Base-by-base conservation (phyloP, 2,888 invertebrate genomes). In the Sinotaia quadrata region DNA sequence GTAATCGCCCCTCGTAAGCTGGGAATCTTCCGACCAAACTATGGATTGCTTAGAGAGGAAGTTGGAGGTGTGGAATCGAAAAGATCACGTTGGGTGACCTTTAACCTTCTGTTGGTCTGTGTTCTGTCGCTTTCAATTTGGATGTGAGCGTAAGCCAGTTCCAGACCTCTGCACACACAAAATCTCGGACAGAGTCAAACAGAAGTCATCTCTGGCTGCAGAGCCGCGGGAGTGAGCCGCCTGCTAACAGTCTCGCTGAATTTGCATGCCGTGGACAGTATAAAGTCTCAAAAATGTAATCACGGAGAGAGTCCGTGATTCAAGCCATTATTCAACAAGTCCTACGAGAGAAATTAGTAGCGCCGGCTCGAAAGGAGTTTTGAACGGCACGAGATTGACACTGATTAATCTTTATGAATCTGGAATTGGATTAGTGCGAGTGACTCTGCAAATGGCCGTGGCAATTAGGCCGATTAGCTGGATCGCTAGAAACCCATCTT, bases 361-460 rank as follows among this genome's bases (percentile, higher is more conserved):
- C 21, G 51, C 10, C 51, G 15, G 24, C 24, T 51, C 15, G 21
- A 57, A 36, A 34, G 57, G 21, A 36, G n/a, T n/a, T n/a, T n/a
- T n/a, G 57, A 57, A n/a, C 57, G 36, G 36, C 31, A 24, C 21
- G 21, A 12, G 63, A 63, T 63, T 63, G 63, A 63, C 63, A 63
- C 27, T 63, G 54, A 63, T 63, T 54, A 63, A 54, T 41, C 63
- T 63, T 63, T 52, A 54, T 54, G 41, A 54, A 54, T 52, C n/a
- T 10, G 18, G 52, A 49, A 63, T 63, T 36, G 63, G 63, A 63
- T 54, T 54, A 54, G 7, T 29, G 41, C 37, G n/a, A 37, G 36
- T 12, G 63, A n/a, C 63, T 52, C 37, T 47, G 52, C 33, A 52
- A 63, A 52, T 52, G 63, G 52, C 34, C 41, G 54, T 24, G 18